Percentiles rank a stretch among this genome's conserved stretches.
These are phyloP conservation scores for Ladona fulva DNA, from an alignment of 1,140 invertebrate species.

Conservation along the genomic window DNA sequence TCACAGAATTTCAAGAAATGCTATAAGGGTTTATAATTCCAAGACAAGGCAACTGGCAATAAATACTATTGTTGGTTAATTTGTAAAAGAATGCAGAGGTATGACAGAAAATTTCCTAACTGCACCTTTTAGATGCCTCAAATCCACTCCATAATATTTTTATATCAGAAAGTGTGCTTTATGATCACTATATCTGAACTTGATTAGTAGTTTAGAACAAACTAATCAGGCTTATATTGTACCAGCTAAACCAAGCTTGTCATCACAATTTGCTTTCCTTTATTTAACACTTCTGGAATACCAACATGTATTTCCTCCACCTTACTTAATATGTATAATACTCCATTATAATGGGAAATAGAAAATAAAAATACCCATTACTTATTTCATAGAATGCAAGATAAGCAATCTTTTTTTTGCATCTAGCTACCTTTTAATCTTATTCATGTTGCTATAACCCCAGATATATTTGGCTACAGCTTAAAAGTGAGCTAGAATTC, in stretches of 20 bases:
- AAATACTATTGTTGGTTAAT: conserved; percentile 10
- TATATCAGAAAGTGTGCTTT: not conserved
- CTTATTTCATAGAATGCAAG: too few species aligned
- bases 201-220: not conserved
- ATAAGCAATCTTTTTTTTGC: too few species aligned
- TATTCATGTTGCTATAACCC: too few species aligned
- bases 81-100: conserved; percentile 1
- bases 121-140: conserved; percentile 6
- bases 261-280: not conserved
- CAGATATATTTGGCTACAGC: too few species aligned
- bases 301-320: too few species aligned
- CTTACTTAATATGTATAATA: too few species aligned
- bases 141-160: not conserved
- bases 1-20: conserved; percentile 10
- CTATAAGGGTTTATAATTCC: conserved; percentile 2
- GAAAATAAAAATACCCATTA: too few species aligned
- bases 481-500: too few species aligned
- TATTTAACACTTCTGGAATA: not conserved
- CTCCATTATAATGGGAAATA: too few species aligned
- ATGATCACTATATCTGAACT: not conserved
- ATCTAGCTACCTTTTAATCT: too few species aligned
- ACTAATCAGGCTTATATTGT: not conserved
- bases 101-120: not conserved
- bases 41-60: conserved; percentile 8
- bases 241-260: not conserved